These are phyloP conservation scores for Coelogynopora nodosa DNA, from an alignment of 2,888 invertebrate species.

Conservation along the genomic window DNA sequence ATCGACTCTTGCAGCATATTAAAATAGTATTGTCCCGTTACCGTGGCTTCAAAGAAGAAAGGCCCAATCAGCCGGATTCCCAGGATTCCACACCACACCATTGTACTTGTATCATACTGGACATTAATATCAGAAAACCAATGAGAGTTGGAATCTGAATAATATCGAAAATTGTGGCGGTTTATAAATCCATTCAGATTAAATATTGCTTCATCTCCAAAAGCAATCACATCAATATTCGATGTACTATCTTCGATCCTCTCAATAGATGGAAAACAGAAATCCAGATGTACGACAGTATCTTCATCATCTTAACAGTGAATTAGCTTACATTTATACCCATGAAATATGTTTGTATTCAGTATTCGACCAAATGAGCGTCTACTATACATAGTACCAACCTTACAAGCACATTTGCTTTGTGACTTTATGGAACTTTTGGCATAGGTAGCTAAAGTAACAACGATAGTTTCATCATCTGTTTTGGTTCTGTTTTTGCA, in stretches of 20 bases:
- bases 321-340: background rate
- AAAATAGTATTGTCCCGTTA: conserved; percentile 39
- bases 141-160: background rate
- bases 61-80: conserved; percentile 40
- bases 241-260: background rate
- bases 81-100: conserved; percentile 29
- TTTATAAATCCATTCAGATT: background rate
- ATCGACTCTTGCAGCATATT: conserved; percentile 12
- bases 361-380: background rate
- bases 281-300: background rate
- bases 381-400: background rate
- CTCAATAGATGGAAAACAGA: background rate
- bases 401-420: background rate
- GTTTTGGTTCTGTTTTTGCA: background rate
- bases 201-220: background rate
- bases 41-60: conserved; percentile 40
- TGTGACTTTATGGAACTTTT: background rate
- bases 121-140: background rate
- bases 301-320: background rate
- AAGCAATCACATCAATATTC: background rate
- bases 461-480: background rate
- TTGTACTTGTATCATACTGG: conserved; percentile 25
- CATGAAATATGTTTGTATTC: background rate
- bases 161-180: background rate
- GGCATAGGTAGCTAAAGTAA: background rate